Evolutionary conservation across 2,888 invertebrate species (phyloP).

Genomic region (Papilio protenor): DNA sequence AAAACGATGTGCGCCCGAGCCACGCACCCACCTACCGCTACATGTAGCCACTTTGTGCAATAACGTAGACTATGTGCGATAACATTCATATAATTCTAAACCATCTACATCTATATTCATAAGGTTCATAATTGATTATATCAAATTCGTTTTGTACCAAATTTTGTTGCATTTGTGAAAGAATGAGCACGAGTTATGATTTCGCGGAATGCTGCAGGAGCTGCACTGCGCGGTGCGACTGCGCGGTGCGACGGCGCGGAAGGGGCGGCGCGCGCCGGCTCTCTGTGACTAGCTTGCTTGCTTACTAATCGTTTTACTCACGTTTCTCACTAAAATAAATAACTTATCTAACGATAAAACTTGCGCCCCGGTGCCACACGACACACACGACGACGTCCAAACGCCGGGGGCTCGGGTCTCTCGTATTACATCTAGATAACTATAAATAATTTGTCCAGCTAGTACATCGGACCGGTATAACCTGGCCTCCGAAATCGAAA

Average conservation of each 20-base stretch:
- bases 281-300: constrained; percentile 81
- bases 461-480: constrained; percentile 65
- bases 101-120: constrained; percentile 65
- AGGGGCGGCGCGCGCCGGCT: constrained; percentile 54
- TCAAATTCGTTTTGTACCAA: constrained; percentile 79
- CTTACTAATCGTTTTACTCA: constrained; percentile 72
- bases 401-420: constrained; percentile 48
- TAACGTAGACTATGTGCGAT: constrained; percentile 68
- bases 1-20: neutral
- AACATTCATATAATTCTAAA: constrained; percentile 64
- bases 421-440: constrained; percentile 60
- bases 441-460: constrained; percentile 82
- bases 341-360: constrained; percentile 75
- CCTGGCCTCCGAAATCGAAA: constrained; percentile 60
- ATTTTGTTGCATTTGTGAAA: constrained; percentile 59
- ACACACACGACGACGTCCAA: constrained; percentile 57
- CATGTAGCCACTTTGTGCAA: constrained; percentile 46
- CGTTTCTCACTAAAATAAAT: constrained; percentile 81
- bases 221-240: no score
- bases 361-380: constrained; percentile 66
- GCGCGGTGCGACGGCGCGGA: constrained; percentile 50
- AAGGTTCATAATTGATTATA: constrained; percentile 65
- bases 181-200: constrained; percentile 50
- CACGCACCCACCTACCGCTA: constrained; percentile 9
- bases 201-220: constrained; percentile 57